Conservation (phyloP, 2,888 invertebrate species). For the Eumacrocentrus americanus region DNA sequence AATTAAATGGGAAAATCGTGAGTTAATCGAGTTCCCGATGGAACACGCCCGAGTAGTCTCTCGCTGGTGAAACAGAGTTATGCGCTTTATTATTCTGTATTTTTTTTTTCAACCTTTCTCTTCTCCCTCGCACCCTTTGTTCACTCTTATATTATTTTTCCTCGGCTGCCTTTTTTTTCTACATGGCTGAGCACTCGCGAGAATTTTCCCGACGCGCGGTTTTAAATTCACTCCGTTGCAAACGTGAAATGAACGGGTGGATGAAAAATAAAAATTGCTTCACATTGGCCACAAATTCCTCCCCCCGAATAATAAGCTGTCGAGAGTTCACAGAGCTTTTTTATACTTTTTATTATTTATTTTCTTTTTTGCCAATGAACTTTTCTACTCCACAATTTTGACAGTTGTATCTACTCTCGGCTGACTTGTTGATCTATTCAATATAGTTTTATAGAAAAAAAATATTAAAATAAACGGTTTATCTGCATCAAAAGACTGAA, state of each 20-base stretch:
- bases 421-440: neutral
- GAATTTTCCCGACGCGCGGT: constrained; percentile 15
- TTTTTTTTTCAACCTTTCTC: constrained; percentile 2
- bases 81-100: neutral
- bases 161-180: constrained; percentile 7
- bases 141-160: neutral
- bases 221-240: constrained; percentile 12
- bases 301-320: constrained; percentile 6
- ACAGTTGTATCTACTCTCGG: neutral
- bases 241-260: constrained; percentile 7
- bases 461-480: no score
- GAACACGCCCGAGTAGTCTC: neutral
- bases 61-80: neutral
- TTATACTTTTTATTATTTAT: neutral
- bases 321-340: neutral
- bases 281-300: neutral
- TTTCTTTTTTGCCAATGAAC: neutral
- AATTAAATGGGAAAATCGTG: constrained; percentile 1
- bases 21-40: constrained; percentile 4
- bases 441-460: neutral
- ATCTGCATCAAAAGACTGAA: no score
- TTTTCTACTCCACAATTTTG: neutral
- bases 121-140: neutral
- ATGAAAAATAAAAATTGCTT: constrained; percentile 7
- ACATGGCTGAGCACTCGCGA: constrained; percentile 2